A percentile compares a stretch with the other conserved stretches of the same genome.
Conservation (phyloP, 2,888 invertebrate genomes). For the Drepanosiphum platanoidis region DNA sequence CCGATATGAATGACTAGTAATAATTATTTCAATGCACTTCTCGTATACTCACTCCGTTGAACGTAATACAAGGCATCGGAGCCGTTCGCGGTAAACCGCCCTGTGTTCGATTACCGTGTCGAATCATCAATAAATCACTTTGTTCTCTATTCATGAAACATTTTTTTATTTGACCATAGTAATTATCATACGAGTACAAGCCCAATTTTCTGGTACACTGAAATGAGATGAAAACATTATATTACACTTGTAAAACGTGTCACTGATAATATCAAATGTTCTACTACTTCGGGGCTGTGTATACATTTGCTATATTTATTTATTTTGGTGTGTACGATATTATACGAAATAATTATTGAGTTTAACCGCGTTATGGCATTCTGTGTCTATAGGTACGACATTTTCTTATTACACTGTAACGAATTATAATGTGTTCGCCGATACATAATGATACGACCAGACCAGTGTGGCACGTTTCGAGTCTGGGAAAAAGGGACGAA, state of each 20-base stretch:
- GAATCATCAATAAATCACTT: constrained; percentile 40
- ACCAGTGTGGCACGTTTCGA: no score
- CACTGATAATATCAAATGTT: not conserved
- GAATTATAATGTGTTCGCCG: no score
- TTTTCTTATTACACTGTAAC: no score
- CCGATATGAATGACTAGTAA: not conserved
- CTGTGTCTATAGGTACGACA: no score
- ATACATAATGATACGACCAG: no score
- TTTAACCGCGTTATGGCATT: no score
- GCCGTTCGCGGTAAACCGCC: constrained; percentile 1
- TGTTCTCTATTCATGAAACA: constrained; percentile 46
- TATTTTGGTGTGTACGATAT: no score
- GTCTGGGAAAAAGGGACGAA: no score
- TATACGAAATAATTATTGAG: no score
- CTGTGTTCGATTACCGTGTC: constrained; percentile 35
- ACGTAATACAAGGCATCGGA: constrained; percentile 3
- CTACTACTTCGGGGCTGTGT: not conserved
- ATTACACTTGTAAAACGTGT: not conserved
- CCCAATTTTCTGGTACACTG: constrained; percentile 56
- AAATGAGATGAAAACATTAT: not conserved
- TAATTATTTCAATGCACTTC: not conserved
- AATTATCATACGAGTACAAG: not conserved
- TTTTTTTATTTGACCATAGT: constrained; percentile 46
- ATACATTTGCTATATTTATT: no score
- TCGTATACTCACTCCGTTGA: constrained; percentile 35